Conservation (phyloP, 2,888 invertebrate species). For the Hydriomena furcata region DNA sequence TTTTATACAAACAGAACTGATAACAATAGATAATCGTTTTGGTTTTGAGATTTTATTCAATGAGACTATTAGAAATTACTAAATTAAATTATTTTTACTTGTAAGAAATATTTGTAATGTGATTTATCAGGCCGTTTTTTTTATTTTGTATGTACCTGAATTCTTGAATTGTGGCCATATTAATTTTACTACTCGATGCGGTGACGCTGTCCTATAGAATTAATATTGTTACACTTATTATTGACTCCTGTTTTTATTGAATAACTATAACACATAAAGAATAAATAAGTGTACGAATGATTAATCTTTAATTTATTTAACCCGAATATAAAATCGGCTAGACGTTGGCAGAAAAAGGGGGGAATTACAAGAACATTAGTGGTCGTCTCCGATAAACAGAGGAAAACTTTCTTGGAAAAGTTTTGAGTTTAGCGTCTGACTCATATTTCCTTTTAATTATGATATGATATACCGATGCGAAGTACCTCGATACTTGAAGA, state of each 20-base stretch:
- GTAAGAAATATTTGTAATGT: slow-evolving; percentile 61
- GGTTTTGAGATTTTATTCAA: slow-evolving; percentile 70
- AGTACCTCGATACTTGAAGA: not conserved
- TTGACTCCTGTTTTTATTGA: slow-evolving; percentile 73
- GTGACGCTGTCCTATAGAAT: slow-evolving; percentile 58
- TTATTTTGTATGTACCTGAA: slow-evolving; percentile 80
- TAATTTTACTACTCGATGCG: slow-evolving; percentile 62
- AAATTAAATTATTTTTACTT: slow-evolving; percentile 75
- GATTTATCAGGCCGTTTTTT: slow-evolving; percentile 69
- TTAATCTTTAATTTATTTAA: slow-evolving; percentile 21
- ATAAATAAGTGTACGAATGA: slow-evolving; percentile 69
- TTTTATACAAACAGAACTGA: slow-evolving; percentile 58
- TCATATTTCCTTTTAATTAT: too few relatives aligned
- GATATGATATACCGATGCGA: too few relatives aligned
- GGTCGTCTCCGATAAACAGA: too few relatives aligned
- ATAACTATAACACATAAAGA: slow-evolving; percentile 61
- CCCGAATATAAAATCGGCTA: too few relatives aligned
- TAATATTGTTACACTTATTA: slow-evolving; percentile 60
- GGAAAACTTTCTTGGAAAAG: too few relatives aligned
- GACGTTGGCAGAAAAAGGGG: too few relatives aligned
- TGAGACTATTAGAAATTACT: slow-evolving; percentile 73
- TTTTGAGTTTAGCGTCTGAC: too few relatives aligned
- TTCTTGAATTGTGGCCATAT: slow-evolving; percentile 80
- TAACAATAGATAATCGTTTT: slow-evolving; percentile 57
- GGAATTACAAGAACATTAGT: too few relatives aligned